Conservation (phyloP, 2,797 vertebrate genomes). For the Brotula barbata region DNA sequence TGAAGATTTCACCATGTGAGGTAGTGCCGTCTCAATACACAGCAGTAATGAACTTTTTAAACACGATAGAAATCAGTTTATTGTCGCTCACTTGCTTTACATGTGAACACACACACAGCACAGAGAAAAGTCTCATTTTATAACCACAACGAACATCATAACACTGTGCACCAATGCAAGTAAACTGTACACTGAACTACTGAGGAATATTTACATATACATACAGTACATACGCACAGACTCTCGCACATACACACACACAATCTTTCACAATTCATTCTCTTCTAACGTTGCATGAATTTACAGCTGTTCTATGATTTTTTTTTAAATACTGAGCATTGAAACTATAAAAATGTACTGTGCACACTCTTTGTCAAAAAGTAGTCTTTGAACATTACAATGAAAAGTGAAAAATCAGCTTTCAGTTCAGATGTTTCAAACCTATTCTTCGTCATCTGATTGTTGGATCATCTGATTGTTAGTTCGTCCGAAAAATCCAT, state of each 20-base stretch:
- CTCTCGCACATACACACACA: conserved; percentile 11
- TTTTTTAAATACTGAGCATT: conserved; percentile 8
- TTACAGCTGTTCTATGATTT: conserved; percentile 9
- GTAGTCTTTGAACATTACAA: too few species aligned
- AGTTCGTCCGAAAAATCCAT: too few species aligned
- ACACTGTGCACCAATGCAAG: conserved; percentile 42
- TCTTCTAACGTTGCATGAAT: conserved; percentile 22
- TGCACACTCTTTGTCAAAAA: not conserved
- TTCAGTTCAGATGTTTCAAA: too few species aligned
- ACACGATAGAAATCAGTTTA: conserved; percentile 56
- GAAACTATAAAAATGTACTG: not conserved
- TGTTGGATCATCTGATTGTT: too few species aligned
- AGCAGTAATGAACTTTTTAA: not conserved
- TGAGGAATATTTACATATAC: conserved; percentile 25
- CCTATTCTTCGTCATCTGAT: too few species aligned
- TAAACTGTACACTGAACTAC: conserved; percentile 23
- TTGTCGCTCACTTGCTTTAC: conserved; percentile 54
- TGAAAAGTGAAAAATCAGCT: too few species aligned
- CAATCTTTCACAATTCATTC: conserved; percentile 21
- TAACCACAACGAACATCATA: conserved; percentile 50
- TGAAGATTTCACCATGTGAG: too few species aligned
- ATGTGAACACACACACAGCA: conserved; percentile 43
- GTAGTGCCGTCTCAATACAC: too few species aligned
- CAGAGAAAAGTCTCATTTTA: conserved; percentile 33
- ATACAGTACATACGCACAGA: conserved; percentile 12